Evolutionary conservation across 2,888 invertebrate genomes (phyloP).

Genomic region (Eutolmus rufibarbis): DNA sequence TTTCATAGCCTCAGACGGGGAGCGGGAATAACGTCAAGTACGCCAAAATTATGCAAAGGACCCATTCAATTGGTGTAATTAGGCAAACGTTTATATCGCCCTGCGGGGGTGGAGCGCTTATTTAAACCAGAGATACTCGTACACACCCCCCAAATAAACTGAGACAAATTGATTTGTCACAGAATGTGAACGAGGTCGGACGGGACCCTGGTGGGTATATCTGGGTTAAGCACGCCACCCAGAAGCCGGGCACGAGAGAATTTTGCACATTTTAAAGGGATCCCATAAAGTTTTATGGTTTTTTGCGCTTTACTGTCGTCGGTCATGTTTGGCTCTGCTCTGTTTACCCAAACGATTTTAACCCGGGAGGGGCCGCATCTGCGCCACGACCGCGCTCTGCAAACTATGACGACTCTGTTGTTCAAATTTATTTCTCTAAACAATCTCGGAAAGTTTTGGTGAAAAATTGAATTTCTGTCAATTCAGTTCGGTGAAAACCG

Average conservation of each 20-base stretch:
- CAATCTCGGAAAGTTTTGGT: not conserved
- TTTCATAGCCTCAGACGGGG: not conserved
- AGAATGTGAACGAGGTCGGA: not conserved
- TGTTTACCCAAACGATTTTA: not conserved
- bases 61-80: not conserved
- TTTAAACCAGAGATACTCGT: not conserved
- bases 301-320: not conserved
- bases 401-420: not conserved
- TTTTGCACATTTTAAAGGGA: not conserved
- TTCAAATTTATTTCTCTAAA: not conserved
- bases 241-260: not conserved
- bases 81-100: not conserved
- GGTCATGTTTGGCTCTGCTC: not conserved
- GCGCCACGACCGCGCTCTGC: not conserved
- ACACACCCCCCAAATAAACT: not conserved
- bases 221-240: not conserved
- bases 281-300: not conserved
- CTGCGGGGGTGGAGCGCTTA: not conserved
- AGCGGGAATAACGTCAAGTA: not conserved
- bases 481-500: not conserved
- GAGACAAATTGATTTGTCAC: not conserved
- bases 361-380: not conserved
- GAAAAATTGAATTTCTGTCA: not conserved
- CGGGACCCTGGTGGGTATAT: not conserved
- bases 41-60: slow-evolving; percentile 1